phyloP scores from a whole-genome alignment of 1,140 invertebrate species.

The Drosophila pallidifrons region DNA sequence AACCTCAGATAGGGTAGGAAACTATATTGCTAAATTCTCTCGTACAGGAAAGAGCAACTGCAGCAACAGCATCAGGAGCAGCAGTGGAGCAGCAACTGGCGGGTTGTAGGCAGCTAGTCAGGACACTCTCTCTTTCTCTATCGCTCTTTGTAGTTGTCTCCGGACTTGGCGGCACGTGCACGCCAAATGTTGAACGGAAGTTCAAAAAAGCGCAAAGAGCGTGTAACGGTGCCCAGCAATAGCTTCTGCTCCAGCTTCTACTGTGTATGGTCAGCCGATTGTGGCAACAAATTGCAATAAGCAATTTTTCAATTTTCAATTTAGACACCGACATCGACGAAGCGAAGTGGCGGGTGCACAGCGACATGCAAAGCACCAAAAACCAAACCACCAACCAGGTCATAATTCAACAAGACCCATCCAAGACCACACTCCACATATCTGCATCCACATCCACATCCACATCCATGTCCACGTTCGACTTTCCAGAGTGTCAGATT shows the following conservation, averaged over 20 bases:
- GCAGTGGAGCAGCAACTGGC: constrained; percentile 33
- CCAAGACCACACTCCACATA: not conserved
- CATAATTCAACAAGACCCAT: constrained; percentile 40
- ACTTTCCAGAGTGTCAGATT: constrained; percentile 28
- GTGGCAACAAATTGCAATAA: constrained; percentile 82
- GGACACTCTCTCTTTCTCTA: constrained; percentile 9
- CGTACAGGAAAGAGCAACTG: constrained; percentile 59
- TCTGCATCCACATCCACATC: not conserved
- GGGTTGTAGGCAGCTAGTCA: constrained; percentile 17
- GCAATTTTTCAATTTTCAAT: constrained; percentile 84
- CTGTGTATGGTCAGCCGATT: constrained; percentile 72
- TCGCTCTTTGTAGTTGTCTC: constrained; percentile 6
- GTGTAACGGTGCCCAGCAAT: constrained; percentile 59
- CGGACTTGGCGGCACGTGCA: constrained; percentile 68
- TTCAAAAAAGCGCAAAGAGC: constrained; percentile 78
- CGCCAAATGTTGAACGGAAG: constrained; percentile 76
- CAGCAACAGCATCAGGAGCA: constrained; percentile 39
- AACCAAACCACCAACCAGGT: constrained; percentile 25
- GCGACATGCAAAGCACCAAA: constrained; percentile 65
- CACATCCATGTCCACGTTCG: constrained; percentile 11
- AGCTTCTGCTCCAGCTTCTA: constrained; percentile 15
- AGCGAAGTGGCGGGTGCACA: constrained; percentile 32
- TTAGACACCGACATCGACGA: constrained; percentile 56
- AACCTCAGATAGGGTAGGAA: constrained; percentile 7
- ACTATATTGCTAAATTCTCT: constrained; percentile 76